These are phyloP conservation scores for Heliconius aoede DNA, from an alignment of 2,888 invertebrate genomes.

Conservation along the genomic window DNA sequence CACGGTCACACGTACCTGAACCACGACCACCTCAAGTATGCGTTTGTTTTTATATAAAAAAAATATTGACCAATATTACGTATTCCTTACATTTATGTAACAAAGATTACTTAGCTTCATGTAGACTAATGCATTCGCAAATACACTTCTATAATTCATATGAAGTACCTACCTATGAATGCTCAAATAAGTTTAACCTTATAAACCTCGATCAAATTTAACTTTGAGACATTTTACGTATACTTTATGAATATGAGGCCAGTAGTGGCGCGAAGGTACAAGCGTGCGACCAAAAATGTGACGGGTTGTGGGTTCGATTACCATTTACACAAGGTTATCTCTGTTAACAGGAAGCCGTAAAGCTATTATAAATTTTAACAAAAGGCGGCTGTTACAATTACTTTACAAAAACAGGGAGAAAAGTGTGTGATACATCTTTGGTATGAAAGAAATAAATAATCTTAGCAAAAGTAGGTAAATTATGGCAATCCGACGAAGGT, in stretches of 20 bases:
- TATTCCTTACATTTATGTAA: conserved; percentile 18
- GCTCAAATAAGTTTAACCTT: conserved; percentile 14
- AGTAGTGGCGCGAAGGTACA: too few species aligned
- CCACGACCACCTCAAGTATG: not conserved
- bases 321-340: too few species aligned
- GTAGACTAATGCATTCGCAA: conserved; percentile 23
- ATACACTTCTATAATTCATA: conserved; percentile 21
- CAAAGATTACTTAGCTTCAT: conserved; percentile 4
- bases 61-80: not conserved
- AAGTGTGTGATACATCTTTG: not conserved
- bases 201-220: not conserved
- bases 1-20: too few species aligned
- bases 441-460: not conserved
- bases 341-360: too few species aligned
- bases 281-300: too few species aligned
- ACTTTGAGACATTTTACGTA: conserved; percentile 12
- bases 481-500: not conserved
- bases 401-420: not conserved
- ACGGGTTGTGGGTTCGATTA: too few species aligned
- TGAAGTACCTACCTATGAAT: conserved; percentile 16
- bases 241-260: not conserved
- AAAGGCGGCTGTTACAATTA: not conserved
- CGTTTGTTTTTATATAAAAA: not conserved
- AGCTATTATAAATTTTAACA: not conserved
- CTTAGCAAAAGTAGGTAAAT: not conserved